phyloP scores from a whole-genome alignment of 2,113 vertebrate genomes.

The Microcebus tavaratra region DNA sequence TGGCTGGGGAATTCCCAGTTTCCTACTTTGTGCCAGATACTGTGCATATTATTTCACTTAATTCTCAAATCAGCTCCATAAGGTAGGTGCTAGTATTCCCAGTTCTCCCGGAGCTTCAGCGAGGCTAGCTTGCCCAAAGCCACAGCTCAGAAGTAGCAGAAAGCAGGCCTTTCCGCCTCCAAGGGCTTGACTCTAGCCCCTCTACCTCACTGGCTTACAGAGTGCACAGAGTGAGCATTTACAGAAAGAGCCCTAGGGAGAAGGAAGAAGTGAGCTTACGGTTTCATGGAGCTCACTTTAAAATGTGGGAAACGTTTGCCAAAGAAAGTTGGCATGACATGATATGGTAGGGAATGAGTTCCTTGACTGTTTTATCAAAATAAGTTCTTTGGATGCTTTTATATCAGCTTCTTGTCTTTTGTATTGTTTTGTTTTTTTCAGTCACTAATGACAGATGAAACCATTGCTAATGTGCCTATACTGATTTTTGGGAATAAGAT shows the following conservation, averaged over 20 bases:
- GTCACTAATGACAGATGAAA: conserved; percentile 99
- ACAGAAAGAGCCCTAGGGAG: background rate
- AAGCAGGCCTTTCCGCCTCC: background rate
- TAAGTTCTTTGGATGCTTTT: background rate
- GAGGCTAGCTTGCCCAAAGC: conserved; percentile 8
- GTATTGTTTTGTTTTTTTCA: conserved; percentile 75
- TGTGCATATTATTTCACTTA: background rate
- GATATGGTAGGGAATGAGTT: background rate
- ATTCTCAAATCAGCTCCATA: background rate
- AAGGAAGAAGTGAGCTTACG: background rate
- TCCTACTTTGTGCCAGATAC: background rate
- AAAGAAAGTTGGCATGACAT: background rate
- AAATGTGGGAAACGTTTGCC: background rate
- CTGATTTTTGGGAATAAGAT: conserved; percentile 99
- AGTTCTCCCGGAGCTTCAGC: background rate
- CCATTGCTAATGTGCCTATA: conserved; percentile 97
- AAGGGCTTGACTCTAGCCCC: background rate
- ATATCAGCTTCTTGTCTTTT: conserved; percentile 49
- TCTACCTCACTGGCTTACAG: background rate
- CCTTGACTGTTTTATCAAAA: background rate
- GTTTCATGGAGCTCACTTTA: background rate
- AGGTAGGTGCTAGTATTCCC: background rate
- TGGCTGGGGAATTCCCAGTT: background rate
- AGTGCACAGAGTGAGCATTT: background rate
- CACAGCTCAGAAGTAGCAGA: background rate